phyloP scores from a whole-genome alignment of 2,113 vertebrate species.

The Muntiacus reevesi region DNA sequence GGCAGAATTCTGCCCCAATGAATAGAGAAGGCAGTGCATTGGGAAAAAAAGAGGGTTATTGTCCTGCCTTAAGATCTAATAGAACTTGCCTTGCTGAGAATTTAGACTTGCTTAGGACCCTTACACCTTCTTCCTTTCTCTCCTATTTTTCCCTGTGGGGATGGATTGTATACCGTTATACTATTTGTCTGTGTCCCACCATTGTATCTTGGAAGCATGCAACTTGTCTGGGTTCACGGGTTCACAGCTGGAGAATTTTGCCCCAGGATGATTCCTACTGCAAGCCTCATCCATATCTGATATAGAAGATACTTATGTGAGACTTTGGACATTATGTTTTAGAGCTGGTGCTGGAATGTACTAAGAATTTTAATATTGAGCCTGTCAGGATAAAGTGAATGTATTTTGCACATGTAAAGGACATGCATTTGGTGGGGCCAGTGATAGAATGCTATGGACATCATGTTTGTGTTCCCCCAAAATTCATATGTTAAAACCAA shows the following conservation, averaged over 20 bases:
- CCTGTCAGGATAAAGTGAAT: background rate
- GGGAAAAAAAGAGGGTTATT: background rate
- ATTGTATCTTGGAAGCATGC: background rate
- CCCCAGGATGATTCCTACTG: background rate
- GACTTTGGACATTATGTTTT: background rate
- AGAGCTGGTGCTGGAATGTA: background rate
- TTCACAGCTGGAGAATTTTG: background rate
- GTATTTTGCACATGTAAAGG: background rate
- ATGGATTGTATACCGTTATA: background rate
- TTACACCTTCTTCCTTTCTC: background rate
- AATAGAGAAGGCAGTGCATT: background rate
- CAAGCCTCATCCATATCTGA: background rate
- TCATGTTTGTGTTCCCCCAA: background rate
- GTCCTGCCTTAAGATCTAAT: background rate
- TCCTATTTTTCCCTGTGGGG: background rate
- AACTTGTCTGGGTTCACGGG: background rate
- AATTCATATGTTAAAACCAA: background rate
- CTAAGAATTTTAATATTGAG: background rate
- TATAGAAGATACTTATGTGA: background rate
- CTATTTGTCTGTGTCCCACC: background rate
- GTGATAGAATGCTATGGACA: background rate
- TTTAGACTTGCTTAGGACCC: background rate
- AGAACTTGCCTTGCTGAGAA: background rate
- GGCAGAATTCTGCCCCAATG: background rate
- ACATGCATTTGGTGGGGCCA: background rate